Evolutionary conservation across 2,888 invertebrate species (phyloP), one percentile per base, ranked within the genome.

Genomic region (Andrena trimmerana): DNA sequence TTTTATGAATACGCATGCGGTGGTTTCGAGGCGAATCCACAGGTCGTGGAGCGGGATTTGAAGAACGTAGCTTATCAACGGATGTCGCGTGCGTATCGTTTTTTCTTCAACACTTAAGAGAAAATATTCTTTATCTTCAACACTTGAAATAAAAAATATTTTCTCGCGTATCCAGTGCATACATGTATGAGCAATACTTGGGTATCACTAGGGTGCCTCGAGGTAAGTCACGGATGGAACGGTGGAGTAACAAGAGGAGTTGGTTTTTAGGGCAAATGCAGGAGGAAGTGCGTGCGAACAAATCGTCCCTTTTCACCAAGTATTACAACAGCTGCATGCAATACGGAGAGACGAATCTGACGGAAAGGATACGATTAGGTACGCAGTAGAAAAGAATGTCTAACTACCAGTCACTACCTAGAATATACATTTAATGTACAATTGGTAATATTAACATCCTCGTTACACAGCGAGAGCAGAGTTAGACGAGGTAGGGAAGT

Each of bases 321-420:
- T 92, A 91, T 78, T 91, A 90, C 59, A 20, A 90, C 5, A 92
- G 90, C 63, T 92, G 92, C 31, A 24, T 92, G 2, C 74, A 83
- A 31, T 90, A 92, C 67, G 87, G 90, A 24, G 50, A 63, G 10
- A 36, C 84, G n/a, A 73, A 68, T 20, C 65, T 62, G 7, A 65
- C 16, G 1, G 81, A 90, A 33, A 88, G 86, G 67, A 82, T 85
- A 71, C 0, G 36, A 20, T 50, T 85, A 48, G 91, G 90, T 91
- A 81, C 67, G 63, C 16, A 42, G n/a, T 10, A 27, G 57, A 57
- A 10, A 67, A 63, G 24, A 13, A 57, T 36, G 2, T 67, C 57
- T 42, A 59, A 60, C 13, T 29, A 57, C 20, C 42, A 57, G 8
- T 52, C 36, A 42, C 20, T 60, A 75, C 59, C 27, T 72, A 65